phyloP scores from a whole-genome alignment of 1,140 invertebrate species.

The Danaus plexippus region DNA sequence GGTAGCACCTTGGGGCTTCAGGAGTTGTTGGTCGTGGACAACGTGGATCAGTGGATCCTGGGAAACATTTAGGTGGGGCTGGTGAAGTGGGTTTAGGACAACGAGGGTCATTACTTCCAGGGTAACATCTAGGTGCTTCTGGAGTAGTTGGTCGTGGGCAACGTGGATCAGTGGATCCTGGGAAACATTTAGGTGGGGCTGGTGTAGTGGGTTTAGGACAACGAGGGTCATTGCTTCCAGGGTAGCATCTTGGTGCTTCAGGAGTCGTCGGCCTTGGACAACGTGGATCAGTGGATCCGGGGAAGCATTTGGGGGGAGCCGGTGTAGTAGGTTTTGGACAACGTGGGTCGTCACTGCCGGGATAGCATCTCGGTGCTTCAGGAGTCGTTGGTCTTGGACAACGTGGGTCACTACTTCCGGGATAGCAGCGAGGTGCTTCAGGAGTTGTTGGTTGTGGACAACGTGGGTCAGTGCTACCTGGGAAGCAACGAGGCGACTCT shows the following conservation, averaged over 20 bases:
- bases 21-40: constrained; percentile 8
- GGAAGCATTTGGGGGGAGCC: constrained; percentile 4
- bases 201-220: constrained; percentile 5
- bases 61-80: constrained; percentile 4
- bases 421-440: constrained; percentile 44
- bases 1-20: constrained; percentile 4
- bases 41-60: constrained; percentile 5
- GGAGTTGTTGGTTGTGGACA: constrained; percentile 40
- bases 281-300: constrained; percentile 1
- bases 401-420: constrained; percentile 56
- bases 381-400: constrained; percentile 43
- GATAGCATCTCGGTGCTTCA: neutral
- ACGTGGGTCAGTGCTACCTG: constrained; percentile 59
- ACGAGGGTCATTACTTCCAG: constrained; percentile 3
- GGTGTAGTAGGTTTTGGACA: constrained; percentile 5
- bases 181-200: constrained; percentile 3
- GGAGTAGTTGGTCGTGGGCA: constrained; percentile 7
- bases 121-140: constrained; percentile 5
- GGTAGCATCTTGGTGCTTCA: constrained; percentile 3
- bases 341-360: constrained; percentile 39
- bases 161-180: constrained; percentile 3
- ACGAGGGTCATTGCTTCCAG: constrained; percentile 3
- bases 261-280: constrained; percentile 8
- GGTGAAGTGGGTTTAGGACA: constrained; percentile 9
- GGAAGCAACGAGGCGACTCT: too few relatives aligned